These are phyloP conservation scores for Chelidonichthys spinosus DNA, from an alignment of 2,797 vertebrate genomes.

Conservation along the genomic window DNA sequence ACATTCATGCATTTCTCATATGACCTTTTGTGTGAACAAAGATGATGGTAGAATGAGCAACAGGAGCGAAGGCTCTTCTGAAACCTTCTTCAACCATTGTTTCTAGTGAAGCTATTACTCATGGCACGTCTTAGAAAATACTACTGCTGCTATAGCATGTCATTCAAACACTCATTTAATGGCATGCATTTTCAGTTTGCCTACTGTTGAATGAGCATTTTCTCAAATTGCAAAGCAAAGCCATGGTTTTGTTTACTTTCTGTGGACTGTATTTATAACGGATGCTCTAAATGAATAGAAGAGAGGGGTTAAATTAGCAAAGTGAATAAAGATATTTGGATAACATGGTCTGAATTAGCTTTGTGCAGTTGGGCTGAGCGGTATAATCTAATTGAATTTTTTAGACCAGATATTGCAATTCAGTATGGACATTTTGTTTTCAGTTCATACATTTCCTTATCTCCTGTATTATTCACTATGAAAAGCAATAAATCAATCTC, in stretches of 20 bases:
- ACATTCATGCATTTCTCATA: slow-evolving; percentile 84
- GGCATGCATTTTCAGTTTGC: not conserved
- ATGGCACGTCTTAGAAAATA: not conserved
- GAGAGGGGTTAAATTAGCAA: slow-evolving; percentile 1
- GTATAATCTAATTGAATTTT: not conserved
- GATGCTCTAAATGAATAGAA: slow-evolving; percentile 5
- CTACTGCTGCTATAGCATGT: not conserved
- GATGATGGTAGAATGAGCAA: slow-evolving; percentile 75
- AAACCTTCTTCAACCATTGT: slow-evolving; percentile 13
- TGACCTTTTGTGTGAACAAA: slow-evolving; percentile 83
- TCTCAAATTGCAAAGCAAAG: not conserved
- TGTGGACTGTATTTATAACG: not conserved
- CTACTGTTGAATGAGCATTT: not conserved
- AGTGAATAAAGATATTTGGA: not conserved
- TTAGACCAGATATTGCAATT: not conserved
- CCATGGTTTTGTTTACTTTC: slow-evolving; percentile 5
- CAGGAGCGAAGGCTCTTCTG: slow-evolving; percentile 52
- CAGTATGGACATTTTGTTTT: not conserved
- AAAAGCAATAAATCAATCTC: not conserved
- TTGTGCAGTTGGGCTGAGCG: not conserved
- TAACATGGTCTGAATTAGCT: not conserved
- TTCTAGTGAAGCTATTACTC: slow-evolving; percentile 11
- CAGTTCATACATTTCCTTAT: not conserved
- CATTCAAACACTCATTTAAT: not conserved
- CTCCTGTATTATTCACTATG: not conserved